These are phyloP conservation scores for Butorides virescens DNA, from an alignment of 2,113 vertebrate genomes.

Conservation along the genomic window DNA sequence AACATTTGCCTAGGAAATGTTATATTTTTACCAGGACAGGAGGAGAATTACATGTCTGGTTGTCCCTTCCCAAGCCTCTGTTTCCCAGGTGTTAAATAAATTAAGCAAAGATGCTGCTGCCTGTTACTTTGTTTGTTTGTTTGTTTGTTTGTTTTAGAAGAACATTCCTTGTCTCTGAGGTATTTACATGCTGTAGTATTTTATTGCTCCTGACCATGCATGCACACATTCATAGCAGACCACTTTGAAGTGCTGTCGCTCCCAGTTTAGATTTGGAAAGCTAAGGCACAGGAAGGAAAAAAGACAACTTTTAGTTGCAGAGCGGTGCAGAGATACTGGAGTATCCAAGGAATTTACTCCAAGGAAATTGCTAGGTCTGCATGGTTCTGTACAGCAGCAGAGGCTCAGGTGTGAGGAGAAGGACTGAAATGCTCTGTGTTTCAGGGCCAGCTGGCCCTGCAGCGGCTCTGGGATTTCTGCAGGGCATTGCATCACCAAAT, in stretches of 20 bases:
- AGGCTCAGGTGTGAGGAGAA: neutral
- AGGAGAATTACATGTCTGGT: neutral
- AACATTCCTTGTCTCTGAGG: neutral
- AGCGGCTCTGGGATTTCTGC: neutral
- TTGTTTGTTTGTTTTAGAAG: neutral
- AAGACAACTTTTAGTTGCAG: neutral
- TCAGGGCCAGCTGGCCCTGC: neutral
- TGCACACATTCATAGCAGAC: rapidly evolving
- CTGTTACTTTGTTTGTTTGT: neutral
- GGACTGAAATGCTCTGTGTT: rapidly evolving
- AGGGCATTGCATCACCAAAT: neutral
- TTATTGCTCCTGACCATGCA: neutral
- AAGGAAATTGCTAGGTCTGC: neutral
- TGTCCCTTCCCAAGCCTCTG: neutral
- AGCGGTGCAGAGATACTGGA: neutral
- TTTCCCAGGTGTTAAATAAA: neutral
- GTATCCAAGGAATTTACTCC: too few relatives aligned
- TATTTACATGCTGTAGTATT: neutral
- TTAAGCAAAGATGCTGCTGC: neutral
- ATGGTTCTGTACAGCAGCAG: neutral
- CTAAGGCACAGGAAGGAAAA: neutral
- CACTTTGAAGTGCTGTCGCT: neutral
- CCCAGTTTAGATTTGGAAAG: neutral
- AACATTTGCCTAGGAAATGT: neutral
- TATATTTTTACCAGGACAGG: neutral